Base-by-base conservation (phyloP, 2,113 vertebrate species). In the Penelope pileata region DNA sequence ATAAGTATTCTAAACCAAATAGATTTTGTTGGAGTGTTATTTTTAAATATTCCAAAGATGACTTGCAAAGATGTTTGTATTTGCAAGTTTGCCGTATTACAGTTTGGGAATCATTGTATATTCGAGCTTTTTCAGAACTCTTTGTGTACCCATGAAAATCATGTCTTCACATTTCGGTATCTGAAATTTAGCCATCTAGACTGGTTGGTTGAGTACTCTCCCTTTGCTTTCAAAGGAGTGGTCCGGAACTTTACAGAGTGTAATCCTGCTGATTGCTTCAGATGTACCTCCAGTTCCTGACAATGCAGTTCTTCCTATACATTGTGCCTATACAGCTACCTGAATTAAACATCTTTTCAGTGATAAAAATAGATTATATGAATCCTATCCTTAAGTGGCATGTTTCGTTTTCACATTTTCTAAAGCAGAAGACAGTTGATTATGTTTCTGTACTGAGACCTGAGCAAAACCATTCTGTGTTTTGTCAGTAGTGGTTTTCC, bases 161-260 rank as follows among this genome's bases (percentile, higher is more conserved):
- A 27, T 0, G 1, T 81, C 3, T 8, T 6, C 40, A 8, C n/a
- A 36, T 67, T 86, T 18, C 27, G 26, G 12, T 36, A 51, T 51
- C 67, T 70, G 18, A 50, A 51, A 36, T 6, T 36, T 68, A 45
- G 5, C 47, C 16, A 4, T 72, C 5, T 23, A n/a, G 30, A 22
- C 19, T 60, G 29, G 11, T 38, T 36, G 9, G 5, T 29, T 68
- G 26, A 79, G 47, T 16, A 69, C 5, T 34, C 12, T 75, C 24
- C 10, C 0, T 0, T 51, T 72, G 12, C 16, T 32, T 68, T 83
- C 36, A 48, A 0, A 27, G 19, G 16, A 64, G 15, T 29, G 13
- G 36, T 16, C 22, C 19, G 69, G 34, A 18, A 62, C 30, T 56
- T 88, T 60, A 43, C n/a, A 58, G 30, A 43, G 11, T 5, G 16